These are phyloP conservation scores for Ptyas mucosa DNA, from an alignment of 2,113 vertebrate species.

Conservation along the genomic window DNA sequence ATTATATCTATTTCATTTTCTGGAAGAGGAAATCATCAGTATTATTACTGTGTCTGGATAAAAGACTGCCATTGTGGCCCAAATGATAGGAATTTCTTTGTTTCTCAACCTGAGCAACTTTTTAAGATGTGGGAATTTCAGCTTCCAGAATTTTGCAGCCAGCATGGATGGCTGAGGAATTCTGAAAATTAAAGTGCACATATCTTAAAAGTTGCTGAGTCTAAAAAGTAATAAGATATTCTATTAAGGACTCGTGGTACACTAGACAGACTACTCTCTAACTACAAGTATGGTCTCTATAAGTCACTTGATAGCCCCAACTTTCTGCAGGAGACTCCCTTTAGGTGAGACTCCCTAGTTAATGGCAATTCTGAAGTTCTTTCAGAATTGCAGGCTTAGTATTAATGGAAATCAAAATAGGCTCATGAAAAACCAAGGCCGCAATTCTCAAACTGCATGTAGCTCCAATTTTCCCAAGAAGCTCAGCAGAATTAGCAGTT, in stretches of 20 bases:
- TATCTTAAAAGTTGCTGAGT: not conserved
- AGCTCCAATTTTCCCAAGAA: not conserved
- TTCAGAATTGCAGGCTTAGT: not conserved
- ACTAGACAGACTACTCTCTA: not conserved
- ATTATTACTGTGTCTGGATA: not conserved
- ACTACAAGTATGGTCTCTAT: not conserved
- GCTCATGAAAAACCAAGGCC: not conserved
- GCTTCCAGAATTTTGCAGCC: not conserved
- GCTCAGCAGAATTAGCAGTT: not conserved
- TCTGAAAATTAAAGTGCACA: not conserved
- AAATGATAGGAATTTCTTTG: not conserved
- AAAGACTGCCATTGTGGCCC: not conserved
- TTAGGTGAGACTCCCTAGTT: not conserved
- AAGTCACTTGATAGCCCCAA: not conserved
- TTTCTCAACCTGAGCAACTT: not conserved
- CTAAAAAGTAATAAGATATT: not conserved
- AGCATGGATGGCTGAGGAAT: not conserved
- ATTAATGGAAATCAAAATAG: not conserved
- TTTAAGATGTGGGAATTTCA: not conserved
- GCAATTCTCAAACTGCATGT: not conserved
- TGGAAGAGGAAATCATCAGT: not conserved
- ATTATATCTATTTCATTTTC: not conserved
- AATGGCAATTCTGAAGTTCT: not conserved
- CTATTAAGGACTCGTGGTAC: not conserved
- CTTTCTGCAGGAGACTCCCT: not conserved